Evolutionary conservation across 2,113 vertebrate species (phyloP).

Genomic region (Malurus elegans): DNA sequence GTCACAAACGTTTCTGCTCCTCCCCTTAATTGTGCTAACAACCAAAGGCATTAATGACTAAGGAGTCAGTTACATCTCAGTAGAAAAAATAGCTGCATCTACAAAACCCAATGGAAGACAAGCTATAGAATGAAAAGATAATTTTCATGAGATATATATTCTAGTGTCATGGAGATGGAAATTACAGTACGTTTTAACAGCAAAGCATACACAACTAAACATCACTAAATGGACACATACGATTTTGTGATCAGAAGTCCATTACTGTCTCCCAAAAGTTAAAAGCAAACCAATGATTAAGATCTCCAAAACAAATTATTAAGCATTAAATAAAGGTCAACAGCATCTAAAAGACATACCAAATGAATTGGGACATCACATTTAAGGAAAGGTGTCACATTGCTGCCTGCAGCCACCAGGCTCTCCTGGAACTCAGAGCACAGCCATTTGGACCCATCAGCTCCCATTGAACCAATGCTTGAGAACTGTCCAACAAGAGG

Average conservation of each 20-base stretch:
- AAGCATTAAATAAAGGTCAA: not conserved
- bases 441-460: conserved; percentile 91
- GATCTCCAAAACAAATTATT: not conserved
- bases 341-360: conserved; percentile 67
- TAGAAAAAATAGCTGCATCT: not conserved
- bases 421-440: conserved; percentile 90
- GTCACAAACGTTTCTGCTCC: not conserved
- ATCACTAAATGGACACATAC: not conserved
- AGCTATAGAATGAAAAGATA: not conserved
- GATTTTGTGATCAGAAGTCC: not conserved
- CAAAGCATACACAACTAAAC: not conserved
- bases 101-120: not conserved
- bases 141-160: not conserved
- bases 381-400: conserved; percentile 10
- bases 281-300: not conserved
- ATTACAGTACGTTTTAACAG: not conserved
- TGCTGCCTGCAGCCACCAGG: conserved; percentile 75
- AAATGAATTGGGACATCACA: conserved; percentile 77
- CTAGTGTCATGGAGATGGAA: not conserved
- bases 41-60: not conserved
- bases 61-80: not conserved
- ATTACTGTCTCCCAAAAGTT: not conserved
- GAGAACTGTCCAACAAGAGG: conserved; percentile 94
- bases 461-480: conserved; percentile 94
- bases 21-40: not conserved